Evolutionary conservation across 2,888 invertebrate genomes (phyloP), one percentile per base, ranked within the genome.

Genomic region (Chrysomela aeneicollis): DNA sequence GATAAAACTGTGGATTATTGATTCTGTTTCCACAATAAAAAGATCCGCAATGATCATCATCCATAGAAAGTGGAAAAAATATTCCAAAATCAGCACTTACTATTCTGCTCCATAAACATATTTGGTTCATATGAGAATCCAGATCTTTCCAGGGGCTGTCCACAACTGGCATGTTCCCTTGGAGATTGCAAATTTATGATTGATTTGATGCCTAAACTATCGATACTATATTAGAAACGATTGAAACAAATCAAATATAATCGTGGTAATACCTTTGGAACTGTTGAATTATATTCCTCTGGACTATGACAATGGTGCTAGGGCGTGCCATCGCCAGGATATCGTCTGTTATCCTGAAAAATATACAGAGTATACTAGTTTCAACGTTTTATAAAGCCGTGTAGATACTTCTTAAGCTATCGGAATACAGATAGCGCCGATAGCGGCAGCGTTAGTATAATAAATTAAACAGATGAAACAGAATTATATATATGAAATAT

Each of bases 291-390:
- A 94, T 87, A 73, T 92, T 89, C 77, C 90, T 89, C 75, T 92
- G 89, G 3, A 90, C 86, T 59, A 95, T 92, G 70, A 87, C 84
- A 22, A 87, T 85, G 42, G 91, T 90, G 80, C 90, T 93, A 63
- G 94, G 94, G 18, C 95, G 89, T 63, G 94, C 91, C 94, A 94
- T 95, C 79, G 95, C 95, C 76, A 95, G 82, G 72, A 95, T 91
- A 78, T 94, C 90, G 72, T 93, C 92, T 5, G 94, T 95, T 72
- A 95, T 89, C 95, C 95, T 94, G 84, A 81, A 62, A 81, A 62
- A 63, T 30, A 53, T 53, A 32, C n/a, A 52, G 30, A 22, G 19
- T 61, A 10, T 18, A 19, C 47, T 6, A 35, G 4, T 26, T 26
- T 26, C 26, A 26, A 26, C 26, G 6, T 26, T n/a, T 26, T 6